phyloP scores from a whole-genome alignment of 2,797 vertebrate genomes.

The Myiothlypis coronata region DNA sequence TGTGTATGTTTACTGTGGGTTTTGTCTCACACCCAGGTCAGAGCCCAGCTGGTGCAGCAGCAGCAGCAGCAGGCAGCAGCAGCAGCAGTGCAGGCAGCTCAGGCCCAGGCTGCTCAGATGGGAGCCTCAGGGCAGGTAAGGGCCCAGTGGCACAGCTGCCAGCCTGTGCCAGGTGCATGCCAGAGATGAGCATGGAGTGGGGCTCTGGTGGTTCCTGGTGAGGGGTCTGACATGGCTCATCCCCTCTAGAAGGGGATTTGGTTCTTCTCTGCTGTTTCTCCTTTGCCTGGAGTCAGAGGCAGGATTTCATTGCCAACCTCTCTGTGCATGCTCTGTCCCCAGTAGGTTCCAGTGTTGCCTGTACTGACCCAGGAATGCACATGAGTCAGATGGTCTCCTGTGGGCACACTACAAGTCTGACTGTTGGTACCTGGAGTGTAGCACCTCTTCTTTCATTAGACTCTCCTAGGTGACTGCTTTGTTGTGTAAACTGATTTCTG shows the following conservation, averaged over 20 bases:
- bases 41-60: constrained; percentile 77
- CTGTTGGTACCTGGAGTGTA: constrained; percentile 3
- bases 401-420: not conserved
- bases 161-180: constrained; percentile 48
- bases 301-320: constrained; percentile 47
- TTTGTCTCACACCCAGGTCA: constrained; percentile 71
- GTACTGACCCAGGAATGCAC: not conserved
- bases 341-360: constrained; percentile 16
- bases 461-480: constrained; percentile 11
- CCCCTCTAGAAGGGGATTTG: not conserved
- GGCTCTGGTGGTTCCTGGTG: not conserved
- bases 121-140: constrained; percentile 85
- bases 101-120: constrained; percentile 82
- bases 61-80: constrained; percentile 61
- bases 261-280: not conserved
- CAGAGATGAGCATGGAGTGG: constrained; percentile 12
- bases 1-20: not conserved
- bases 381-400: not conserved
- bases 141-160: not conserved
- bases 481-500: constrained; percentile 8
- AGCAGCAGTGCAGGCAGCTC: constrained; percentile 57
- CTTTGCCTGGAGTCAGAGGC: constrained; percentile 50
- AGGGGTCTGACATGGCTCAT: not conserved
- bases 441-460: not conserved
- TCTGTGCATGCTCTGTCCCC: constrained; percentile 66